Conservation (phyloP, 2,888 invertebrate species). For the Adineta ricciae region DNA sequence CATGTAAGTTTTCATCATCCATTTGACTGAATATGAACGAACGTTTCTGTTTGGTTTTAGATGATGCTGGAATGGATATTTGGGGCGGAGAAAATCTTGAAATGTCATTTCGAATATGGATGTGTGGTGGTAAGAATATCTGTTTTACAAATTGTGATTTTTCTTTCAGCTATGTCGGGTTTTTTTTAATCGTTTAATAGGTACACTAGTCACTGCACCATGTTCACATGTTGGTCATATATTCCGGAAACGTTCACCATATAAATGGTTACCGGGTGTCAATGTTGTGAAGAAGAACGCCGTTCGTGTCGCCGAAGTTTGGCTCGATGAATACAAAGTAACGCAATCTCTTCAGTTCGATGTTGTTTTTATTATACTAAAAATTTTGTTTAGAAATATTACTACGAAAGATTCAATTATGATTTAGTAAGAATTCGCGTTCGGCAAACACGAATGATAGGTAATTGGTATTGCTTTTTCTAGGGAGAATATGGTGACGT, state of each 20-base stretch:
- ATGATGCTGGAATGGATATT: slow-evolving; percentile 60
- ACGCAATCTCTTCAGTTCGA: neutral
- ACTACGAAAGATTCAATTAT: slow-evolving; percentile 92
- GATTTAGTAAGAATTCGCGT: slow-evolving; percentile 59
- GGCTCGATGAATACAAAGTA: slow-evolving; percentile 48
- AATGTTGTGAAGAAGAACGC: slow-evolving; percentile 94
- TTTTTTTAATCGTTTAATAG: neutral
- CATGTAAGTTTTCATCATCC: slow-evolving; percentile 62
- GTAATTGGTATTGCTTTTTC: slow-evolving; percentile 36
- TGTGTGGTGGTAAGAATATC: slow-evolving; percentile 80
- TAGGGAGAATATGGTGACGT: slow-evolving; percentile 92
- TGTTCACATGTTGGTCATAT: slow-evolving; percentile 99
- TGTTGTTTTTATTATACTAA: neutral
- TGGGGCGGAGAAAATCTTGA: slow-evolving; percentile 99
- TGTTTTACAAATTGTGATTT: neutral
- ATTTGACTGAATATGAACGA: too few species aligned
- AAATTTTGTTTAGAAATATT: slow-evolving; percentile 61
- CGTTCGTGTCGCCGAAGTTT: slow-evolving; percentile 83
- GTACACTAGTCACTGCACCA: slow-evolving; percentile 75
- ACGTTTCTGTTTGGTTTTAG: neutral
- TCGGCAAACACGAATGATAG: slow-evolving; percentile 47
- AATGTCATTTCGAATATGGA: slow-evolving; percentile 95
- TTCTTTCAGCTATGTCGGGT: neutral
- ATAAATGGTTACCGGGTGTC: slow-evolving; percentile 92
- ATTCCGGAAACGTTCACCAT: slow-evolving; percentile 68